Base-by-base conservation (phyloP, 2,888 invertebrate genomes). In the Chaetogeoica ovagalla region DNA sequence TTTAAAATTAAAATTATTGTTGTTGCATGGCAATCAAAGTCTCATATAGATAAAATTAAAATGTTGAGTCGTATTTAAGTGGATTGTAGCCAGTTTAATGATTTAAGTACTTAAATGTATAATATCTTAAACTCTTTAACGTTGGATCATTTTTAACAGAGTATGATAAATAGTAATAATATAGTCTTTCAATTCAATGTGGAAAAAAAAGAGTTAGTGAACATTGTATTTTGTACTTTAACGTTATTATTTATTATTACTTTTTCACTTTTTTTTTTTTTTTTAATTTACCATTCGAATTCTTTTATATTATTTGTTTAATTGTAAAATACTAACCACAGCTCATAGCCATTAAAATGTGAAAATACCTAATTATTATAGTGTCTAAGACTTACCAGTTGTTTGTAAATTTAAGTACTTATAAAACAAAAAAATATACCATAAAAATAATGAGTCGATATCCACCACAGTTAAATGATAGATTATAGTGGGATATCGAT, bases 371-470 rank as follows among this genome's bases (percentile, higher is more conserved):
- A 37, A 39, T 65, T 37, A 37, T 65, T 65, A 74, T 9, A 30
- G 37, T 21, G 55, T 21, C 17, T 74, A 74, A 74, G 74, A 74
- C 65, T 57, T 65, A 74, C 65, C 65, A 65, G n/a, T 55, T 65
- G 74, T 65, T 74, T 65, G 55, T 74, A 57, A 65, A 17, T 23
- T 39, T 74, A 65, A 52, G 74, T 74, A 74, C 74, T 74, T 74
- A 74, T 74, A 62, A 60, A 57, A 65, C n/a, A 74, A 21, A 57
- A 65, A 30, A 74, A 21, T 43, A 43, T 55, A 55, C 65, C 39
- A 65, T 55, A 55, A 55, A 19, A 65, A 55, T 63, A 55, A 52
- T 17, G 30, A 52, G 52, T 39, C 3, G 11, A 55, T 48, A 48
- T 3, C 5, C 19, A 19, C 5, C 19, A 19, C 55, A 19, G 55